Base-by-base conservation (phyloP, 2,113 vertebrate species). In the Bos taurus region DNA sequence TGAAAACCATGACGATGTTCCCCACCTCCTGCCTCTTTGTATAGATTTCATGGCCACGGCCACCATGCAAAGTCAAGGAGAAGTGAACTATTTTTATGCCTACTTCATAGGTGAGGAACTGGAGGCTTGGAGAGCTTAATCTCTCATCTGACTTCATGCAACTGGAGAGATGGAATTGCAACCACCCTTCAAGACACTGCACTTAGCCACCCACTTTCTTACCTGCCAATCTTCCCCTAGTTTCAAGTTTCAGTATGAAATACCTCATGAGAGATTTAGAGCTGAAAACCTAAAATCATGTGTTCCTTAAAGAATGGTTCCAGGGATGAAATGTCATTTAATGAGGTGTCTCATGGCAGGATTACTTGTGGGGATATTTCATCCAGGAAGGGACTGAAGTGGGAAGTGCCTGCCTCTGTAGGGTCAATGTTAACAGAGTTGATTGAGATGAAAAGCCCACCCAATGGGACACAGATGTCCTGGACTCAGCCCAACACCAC, bases 151-250 rank as follows among this genome's bases (percentile, higher is more conserved):
- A 4, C 25, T 5, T 64, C 26, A 19, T 9, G 7, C 17, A 17
- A 16, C n/a, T 3, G 5, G 54, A 36, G n/a, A 14, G 12, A 28
- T 46, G 17, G 11, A 10, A 17, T 0, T 21, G 43, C 17, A 30
- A 19, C 16, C 26, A 1, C 0, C 13, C 25, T 50, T n/a, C 19
- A 25, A n/a, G 33, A 21, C 13, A 0, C 43, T 8, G 33, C 33
- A 1, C 46, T 85, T n/a, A 17, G 23, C 52, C 46, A 7, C 81
- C 33, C 10, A 15, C 50, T 52, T 19, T 40, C n/a, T 10, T 9
- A 25, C 5, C 83, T n/a, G 40, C 57, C 59, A 10, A 3, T 7
- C 13, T 77, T 36, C 7, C n/a, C 21, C 40, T 3, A 9, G 21
- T 30, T 78, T 54, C 52, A 2, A 30, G 94, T 25, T 64, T 40